Evolutionary conservation across 2,888 invertebrate genomes (phyloP), one percentile per base, ranked within the genome.

Genomic region (Stegophylla sp.): DNA sequence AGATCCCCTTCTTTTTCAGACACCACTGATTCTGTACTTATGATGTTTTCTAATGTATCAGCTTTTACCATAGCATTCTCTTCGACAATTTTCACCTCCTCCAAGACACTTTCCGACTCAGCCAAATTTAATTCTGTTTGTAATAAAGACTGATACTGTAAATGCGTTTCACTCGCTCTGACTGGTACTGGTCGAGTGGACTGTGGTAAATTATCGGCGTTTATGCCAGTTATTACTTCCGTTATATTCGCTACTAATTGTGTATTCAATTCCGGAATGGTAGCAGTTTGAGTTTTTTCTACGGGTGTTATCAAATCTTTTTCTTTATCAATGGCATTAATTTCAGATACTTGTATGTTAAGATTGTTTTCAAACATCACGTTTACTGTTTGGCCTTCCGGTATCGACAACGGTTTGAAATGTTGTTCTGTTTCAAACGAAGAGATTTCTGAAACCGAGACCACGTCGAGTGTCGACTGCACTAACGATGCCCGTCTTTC

Each of bases 371-470:
- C 84, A 83, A 84, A 85, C 17, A 71, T 82, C 17, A 85, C 82
- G 66, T 83, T 82, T 7, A 84, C 84, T n/a, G 56, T 84, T 74
- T 83, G 73, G 59, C 69, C 69, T 43, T 83, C 81, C n/a, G 83
- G 82, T 66, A 82, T 67, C 45, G n/a, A n/a, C 0, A 5, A 23
- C n/a, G 71, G 23, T 20, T 64, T 23, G 17, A 91, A 86, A 48
- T 86, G 84, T 63, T 86, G 87, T 86, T 91, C 92, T 84, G 88
- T 88, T 83, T 91, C 90, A 56, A 88, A 88, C 3, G 89, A 86
- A 83, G 89, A 88, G 56, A 90, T 87, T 84, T 88, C 86, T 23
- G 85, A 85, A 23, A 74, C 45, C 0, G 82, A 86, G 1, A 89
- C 82, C 83, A 87, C 85, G 3, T 79, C 69, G 61, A 61, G 26